Evolutionary conservation across 1,140 invertebrate species (phyloP), one percentile per base, ranked within the genome.

Genomic region (Hycleus phaleratus): DNA sequence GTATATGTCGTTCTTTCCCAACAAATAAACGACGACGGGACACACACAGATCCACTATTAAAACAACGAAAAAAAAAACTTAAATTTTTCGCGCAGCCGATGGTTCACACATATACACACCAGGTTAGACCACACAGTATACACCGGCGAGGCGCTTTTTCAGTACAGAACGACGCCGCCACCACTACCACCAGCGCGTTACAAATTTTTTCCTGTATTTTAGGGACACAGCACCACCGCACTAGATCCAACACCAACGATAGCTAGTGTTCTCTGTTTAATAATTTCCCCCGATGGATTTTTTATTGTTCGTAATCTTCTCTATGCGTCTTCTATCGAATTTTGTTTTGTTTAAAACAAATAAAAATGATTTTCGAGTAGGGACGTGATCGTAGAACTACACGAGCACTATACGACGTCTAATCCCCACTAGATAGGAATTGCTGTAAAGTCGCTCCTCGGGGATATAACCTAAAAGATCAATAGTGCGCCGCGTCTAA

Each of bases 401-500:
- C 51, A 52, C 61, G 61, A 53, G 46, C 50, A 52, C 43, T 53
- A 54, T 60, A 44, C 62, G 57, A 55, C 46, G 48, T 59, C 53
- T 59, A 54, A 60, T 65, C 55, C 61, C 63, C 59, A 66, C 64
- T 59, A 59, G 62, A 56, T 25, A 38, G 46, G 60, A 65, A 60
- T 46, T 55, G 58, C 58, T 59, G 54, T 63, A 46, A 61, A 62
- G 54, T 62, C 55, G 64, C 49, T 69, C 66, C 68, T 66, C 59
- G 58, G 68, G 68, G 68, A 69, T 66, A 60, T 67, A 69, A 68
- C 68, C 66, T 68, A 68, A 66, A 68, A 69, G 64, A 69, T 69
- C 68, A 63, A 69, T 69, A 69, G 65, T 65, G 59, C 58, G 56
- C 60, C 57, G 58, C 61, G 65, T 60, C 51, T 65, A 58, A 54